A percentile compares a stretch with the other conserved stretches of the same genome.
phyloP scores from a whole-genome alignment of 2,113 vertebrate genomes.

The Puffinus mauretanicus region DNA sequence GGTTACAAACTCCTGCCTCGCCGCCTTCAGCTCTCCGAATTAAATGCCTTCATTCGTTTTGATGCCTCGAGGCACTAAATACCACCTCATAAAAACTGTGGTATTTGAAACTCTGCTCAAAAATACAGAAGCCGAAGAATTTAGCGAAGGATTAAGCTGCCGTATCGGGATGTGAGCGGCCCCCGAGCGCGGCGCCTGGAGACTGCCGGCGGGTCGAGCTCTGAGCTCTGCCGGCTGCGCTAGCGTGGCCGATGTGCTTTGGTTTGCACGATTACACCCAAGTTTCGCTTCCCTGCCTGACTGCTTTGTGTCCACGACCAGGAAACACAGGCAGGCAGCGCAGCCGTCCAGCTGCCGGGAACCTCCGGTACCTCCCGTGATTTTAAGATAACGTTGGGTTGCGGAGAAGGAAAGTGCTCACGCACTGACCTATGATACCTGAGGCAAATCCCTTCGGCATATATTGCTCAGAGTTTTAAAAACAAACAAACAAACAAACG shows the following conservation, averaged over 20 bases:
- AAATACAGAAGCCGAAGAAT: background rate
- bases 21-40: background rate
- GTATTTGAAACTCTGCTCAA: background rate
- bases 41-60: background rate
- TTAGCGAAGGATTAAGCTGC: background rate
- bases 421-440: background rate
- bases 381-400: background rate
- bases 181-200: background rate
- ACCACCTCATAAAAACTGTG: fast-evolving
- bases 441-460: background rate
- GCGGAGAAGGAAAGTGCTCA: background rate
- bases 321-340: background rate
- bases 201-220: background rate
- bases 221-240: background rate
- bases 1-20: background rate
- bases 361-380: background rate
- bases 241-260: background rate
- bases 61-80: background rate
- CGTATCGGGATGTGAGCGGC: background rate
- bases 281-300: background rate
- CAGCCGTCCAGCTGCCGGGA: background rate
- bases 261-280: background rate
- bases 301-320: background rate
- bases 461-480: background rate
- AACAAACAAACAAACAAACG: background rate